Base-by-base conservation (phyloP, 2,888 invertebrate genomes). In the Sminthurinus aureus region DNA sequence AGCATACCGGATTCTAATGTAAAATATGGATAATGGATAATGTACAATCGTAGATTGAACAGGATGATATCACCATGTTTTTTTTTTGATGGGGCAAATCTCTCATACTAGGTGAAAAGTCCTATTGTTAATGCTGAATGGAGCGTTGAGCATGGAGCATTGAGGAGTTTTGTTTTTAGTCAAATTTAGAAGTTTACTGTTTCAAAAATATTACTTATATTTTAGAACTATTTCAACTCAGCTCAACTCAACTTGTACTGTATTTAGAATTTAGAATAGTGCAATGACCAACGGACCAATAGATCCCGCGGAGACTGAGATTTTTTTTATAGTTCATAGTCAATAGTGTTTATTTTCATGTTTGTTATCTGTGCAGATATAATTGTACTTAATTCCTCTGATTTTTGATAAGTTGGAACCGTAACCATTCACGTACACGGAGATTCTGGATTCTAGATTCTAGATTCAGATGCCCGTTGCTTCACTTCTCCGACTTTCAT, bases 351-450 rank as follows among this genome's bases (percentile, higher is more conserved):
- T 13, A 52, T 52, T 52, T 52, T 52, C 52, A 52, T 67, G 8
- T 67, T 67, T n/a, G 69, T 20, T 18, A 20, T 18, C 11, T 67
- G 69, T 67, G 69, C n/a, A 67, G 9, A 67, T 67, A 20, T 9
- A 67, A 18, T 9, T 67, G 69, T 11, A 67, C n/a, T 67, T 52
- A 52, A 52, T 52, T 52, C 52, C 9, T 67, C 67, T 13, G 24
- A 71, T 4, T 12, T 12, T 71, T 74, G 74, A 74, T 74, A 51
- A 22, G 74, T 74, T 26, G 12, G 50, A 74, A 74, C 50, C 74
- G 74, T 22, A 74, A 74, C 74, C 50, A 74, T 74, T 74, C 74
- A 74, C 74, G 74, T 74, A 74, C 12, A 71, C 71, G 12, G 71
- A 52, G 52, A 8, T 52, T 13, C 52, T 52, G n/a, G n/a, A n/a